Conservation (phyloP, 2,113 vertebrate species). For the Malurus cyaneus region DNA sequence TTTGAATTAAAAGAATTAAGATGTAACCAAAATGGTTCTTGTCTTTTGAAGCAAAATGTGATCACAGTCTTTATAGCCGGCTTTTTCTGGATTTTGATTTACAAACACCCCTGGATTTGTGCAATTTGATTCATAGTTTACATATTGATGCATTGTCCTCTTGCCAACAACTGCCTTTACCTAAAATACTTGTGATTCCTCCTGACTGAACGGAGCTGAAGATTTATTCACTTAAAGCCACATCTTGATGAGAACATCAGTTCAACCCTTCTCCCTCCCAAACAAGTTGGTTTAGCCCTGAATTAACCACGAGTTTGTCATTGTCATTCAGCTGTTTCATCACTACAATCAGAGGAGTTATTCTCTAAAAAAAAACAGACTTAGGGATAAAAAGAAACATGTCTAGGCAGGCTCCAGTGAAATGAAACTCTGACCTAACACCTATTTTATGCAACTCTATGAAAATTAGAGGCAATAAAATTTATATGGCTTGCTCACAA, state of each 20-base stretch:
- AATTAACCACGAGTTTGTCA: neutral
- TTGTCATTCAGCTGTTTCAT: neutral
- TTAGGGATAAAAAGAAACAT: neutral
- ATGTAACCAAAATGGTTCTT: rapidly evolving
- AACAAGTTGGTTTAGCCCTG: neutral
- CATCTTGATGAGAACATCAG: neutral
- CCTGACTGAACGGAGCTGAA: neutral
- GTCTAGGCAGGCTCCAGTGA: neutral
- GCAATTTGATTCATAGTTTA: neutral
- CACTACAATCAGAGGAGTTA: neutral
- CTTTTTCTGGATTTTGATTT: neutral
- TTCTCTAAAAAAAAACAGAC: neutral
- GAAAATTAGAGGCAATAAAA: neutral
- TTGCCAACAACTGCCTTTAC: neutral
- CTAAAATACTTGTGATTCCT: neutral
- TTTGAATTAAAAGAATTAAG: neutral
- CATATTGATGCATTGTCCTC: neutral
- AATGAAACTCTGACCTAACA: neutral
- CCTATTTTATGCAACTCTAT: neutral
- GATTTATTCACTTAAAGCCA: neutral
- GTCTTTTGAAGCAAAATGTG: neutral
- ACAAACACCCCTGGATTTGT: neutral
- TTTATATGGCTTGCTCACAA: neutral
- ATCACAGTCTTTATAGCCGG: neutral
- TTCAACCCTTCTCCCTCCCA: neutral